These are phyloP conservation scores for Chymomyza caudatula DNA, from an alignment of 2,888 invertebrate species.

Conservation along the genomic window DNA sequence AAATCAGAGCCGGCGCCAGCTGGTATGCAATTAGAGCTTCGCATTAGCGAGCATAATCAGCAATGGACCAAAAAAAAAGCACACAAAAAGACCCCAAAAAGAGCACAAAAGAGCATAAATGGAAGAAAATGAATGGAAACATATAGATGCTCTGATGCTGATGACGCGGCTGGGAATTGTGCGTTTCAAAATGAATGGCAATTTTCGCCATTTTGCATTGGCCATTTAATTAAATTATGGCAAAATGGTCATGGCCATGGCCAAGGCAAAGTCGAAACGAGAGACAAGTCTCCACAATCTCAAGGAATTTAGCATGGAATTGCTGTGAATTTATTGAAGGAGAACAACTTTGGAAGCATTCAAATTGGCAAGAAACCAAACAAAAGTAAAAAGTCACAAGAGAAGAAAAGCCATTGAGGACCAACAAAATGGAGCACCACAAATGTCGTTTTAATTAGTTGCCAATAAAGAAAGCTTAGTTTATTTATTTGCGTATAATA, in stretches of 20 bases:
- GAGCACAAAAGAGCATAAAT: not conserved
- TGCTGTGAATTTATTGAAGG: constrained; percentile 4
- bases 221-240: constrained; percentile 64
- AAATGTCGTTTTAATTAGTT: constrained; percentile 7
- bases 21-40: not conserved
- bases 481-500: not conserved
- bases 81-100: not conserved
- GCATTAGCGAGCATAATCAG: not conserved
- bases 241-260: constrained; percentile 25
- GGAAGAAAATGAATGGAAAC: not conserved
- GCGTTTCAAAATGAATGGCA: not conserved
- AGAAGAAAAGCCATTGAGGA: not conserved
- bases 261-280: not conserved
- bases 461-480: not conserved
- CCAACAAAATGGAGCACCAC: not conserved
- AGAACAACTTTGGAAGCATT: not conserved
- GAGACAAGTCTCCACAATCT: not conserved
- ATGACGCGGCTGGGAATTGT: not conserved
- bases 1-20: not conserved
- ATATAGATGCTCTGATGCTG: not conserved
- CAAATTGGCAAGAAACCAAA: not conserved
- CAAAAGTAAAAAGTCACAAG: not conserved
- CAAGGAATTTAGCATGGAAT: not conserved
- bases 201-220: constrained; percentile 38
- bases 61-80: not conserved